phyloP scores from a whole-genome alignment of 2,113 vertebrate species.

The Callospermophilus lateralis region DNA sequence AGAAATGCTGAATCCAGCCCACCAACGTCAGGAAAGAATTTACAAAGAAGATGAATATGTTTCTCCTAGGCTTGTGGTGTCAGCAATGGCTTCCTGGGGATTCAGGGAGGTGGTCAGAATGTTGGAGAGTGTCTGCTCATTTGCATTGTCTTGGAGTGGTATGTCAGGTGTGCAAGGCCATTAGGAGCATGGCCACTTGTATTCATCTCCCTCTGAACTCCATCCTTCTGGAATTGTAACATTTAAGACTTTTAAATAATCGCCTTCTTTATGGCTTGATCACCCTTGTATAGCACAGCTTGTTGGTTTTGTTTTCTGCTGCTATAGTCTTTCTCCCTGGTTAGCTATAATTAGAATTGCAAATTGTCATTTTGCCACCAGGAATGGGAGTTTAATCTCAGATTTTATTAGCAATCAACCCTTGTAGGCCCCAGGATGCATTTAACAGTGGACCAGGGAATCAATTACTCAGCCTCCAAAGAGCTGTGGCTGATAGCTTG shows the following conservation, averaged over 20 bases:
- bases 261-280: background rate
- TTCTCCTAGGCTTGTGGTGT: background rate
- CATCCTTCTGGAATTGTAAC: background rate
- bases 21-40: background rate
- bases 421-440: background rate
- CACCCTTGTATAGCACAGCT: background rate
- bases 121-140: background rate
- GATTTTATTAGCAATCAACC: conserved; percentile 48
- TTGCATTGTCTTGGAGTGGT: background rate
- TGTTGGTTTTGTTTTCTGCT: background rate
- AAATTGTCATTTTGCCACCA: conserved; percentile 59
- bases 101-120: background rate
- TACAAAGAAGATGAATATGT: background rate
- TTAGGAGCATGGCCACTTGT: background rate
- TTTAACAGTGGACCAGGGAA: conserved; percentile 35
- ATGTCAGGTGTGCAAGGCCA: background rate
- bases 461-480: conserved; percentile 9
- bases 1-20: background rate
- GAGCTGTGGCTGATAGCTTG: background rate
- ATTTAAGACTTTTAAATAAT: background rate
- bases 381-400: conserved; percentile 44
- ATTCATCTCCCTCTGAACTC: background rate
- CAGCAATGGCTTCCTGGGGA: background rate
- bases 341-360: conserved; percentile 58
- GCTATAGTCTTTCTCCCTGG: background rate